Conservation (phyloP, 2,113 vertebrate species). For the Corydoras maculifer region DNA sequence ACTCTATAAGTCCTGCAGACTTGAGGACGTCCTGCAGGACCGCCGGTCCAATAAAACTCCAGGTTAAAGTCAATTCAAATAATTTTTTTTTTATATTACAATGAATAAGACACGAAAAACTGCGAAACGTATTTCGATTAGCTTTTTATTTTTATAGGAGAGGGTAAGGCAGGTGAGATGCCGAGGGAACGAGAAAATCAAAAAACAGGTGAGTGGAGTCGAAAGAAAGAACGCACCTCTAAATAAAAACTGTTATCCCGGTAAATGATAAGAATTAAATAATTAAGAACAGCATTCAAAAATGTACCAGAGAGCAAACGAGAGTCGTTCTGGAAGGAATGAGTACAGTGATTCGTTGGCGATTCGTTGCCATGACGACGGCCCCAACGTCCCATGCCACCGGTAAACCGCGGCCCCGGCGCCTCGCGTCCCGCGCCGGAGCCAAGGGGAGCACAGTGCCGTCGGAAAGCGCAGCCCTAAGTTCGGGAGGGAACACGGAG, state of each 20-base stretch:
- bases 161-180: conserved; percentile 66
- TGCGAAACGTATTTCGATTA: conserved; percentile 39
- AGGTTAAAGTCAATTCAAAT: no score
- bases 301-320: conserved; percentile 89
- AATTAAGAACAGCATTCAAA: conserved; percentile 86
- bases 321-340: conserved; percentile 71
- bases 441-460: conserved; percentile 25
- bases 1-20: no score
- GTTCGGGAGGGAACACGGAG: conserved; percentile 48
- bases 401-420: conserved; percentile 43
- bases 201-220: conserved; percentile 53
- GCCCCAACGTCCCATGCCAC: conserved; percentile 56
- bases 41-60: no score
- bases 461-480: conserved; percentile 57
- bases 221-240: conserved; percentile 60
- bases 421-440: conserved; percentile 47
- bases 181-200: conserved; percentile 41
- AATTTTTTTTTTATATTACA: no score
- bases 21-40: no score
- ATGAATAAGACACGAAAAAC: no score
- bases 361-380: conserved; percentile 56
- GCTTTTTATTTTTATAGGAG: conserved; percentile 67
- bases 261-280: conserved; percentile 81
- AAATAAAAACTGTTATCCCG: conserved; percentile 69
- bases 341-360: conserved; percentile 77